Evolutionary conservation across 1,140 invertebrate species (phyloP), one percentile per base, ranked within the genome.

Genomic region (Andricus grossulariae): DNA sequence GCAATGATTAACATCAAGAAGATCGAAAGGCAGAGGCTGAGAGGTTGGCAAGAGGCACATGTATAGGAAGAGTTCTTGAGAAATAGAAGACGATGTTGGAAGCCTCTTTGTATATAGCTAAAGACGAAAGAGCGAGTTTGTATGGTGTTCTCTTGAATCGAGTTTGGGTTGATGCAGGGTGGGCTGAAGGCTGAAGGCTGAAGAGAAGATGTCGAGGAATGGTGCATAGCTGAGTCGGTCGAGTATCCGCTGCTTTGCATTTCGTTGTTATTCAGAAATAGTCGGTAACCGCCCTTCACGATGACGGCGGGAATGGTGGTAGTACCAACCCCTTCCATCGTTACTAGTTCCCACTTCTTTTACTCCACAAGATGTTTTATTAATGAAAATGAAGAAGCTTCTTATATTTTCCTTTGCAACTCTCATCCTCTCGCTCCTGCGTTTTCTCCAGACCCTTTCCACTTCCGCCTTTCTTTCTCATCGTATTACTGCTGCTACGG

Each of bases 201-300:
- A 71, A 71, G 73, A 80, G 77, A 39, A 60, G 75, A 45, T 57
- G 74, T 77, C 80, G 80, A 82, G 72, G 74, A 80, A 84, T 78
- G 60, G 80, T 73, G 74, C 54, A 79, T 66, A 45, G 32, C 70
- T 74, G 66, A 81, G 75, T 73, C 79, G 54, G 50, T 21, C 19
- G 52, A 77, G 55, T 84, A 85, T 84, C 84, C 78, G 75, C 82
- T 83, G 79, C 78, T 86, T 86, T 86, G 84, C 85, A 86, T 86
- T 86, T 86, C 85, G 84, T 86, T 86, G 85, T 86, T 85, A 86
- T 86, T 85, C 85, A 85, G 80, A 85, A 86, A 85, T 83, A 86
- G 85, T 86, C 84, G 80, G 78, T 83, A 84, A 81, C 83, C 78
- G 78, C 55, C 78, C 39, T 57, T 39, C 25, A 21, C 78, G 70